Evolutionary conservation across 2,797 vertebrate genomes (phyloP).

Genomic region (Calcarius lapponicus): DNA sequence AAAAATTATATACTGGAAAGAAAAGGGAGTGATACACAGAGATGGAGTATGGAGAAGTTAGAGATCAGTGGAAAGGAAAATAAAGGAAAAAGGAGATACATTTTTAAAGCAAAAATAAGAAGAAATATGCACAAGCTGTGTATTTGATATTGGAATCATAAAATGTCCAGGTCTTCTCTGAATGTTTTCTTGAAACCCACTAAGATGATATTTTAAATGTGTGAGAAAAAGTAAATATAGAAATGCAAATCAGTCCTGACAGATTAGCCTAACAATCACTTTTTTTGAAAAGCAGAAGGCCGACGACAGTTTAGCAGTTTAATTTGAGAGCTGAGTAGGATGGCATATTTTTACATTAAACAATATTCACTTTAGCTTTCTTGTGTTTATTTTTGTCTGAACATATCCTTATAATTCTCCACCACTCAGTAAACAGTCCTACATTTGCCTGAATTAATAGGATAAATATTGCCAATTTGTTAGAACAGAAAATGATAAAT

Average conservation of each 20-base stretch:
- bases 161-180: not conserved
- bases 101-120: not conserved
- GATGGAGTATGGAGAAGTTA: not conserved
- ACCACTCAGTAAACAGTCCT: not conserved
- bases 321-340: conserved; percentile 40
- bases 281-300: not conserved
- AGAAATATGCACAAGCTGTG: not conserved
- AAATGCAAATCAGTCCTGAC: conserved; percentile 32
- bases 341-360: conserved; percentile 45
- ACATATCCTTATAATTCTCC: not conserved
- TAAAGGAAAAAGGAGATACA: not conserved
- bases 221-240: conserved; percentile 29
- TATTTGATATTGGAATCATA: not conserved
- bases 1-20: not conserved
- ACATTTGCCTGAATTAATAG: conserved; percentile 12
- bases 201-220: not conserved
- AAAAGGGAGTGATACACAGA: not conserved
- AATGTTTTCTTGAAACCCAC: not conserved
- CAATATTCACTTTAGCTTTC: conserved; percentile 18
- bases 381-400: conserved; percentile 35
- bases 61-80: not conserved
- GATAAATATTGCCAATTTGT: conserved; percentile 22
- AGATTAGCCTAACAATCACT: conserved; percentile 15
- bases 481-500: conserved; percentile 21
- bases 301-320: not conserved